Percentiles rank a stretch among this genome's conserved stretches.
Evolutionary conservation across 2,888 invertebrate species (phyloP).

Genomic region (Sycophila texana): DNA sequence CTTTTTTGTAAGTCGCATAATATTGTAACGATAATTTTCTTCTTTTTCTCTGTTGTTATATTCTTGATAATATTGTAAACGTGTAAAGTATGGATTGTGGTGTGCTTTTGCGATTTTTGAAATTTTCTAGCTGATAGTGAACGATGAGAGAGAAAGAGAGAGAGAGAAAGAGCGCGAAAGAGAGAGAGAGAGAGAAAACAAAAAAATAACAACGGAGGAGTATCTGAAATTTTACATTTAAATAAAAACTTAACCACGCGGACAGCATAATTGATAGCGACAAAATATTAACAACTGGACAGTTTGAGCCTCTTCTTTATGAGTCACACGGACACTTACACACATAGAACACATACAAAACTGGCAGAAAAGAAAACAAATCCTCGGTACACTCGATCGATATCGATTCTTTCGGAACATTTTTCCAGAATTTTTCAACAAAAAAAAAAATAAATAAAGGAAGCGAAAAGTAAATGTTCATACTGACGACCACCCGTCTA

Average conservation of each 20-base stretch:
- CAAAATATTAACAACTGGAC: slow-evolving; percentile 10
- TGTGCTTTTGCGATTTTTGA: slow-evolving; percentile 24
- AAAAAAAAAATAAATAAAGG: too few species aligned
- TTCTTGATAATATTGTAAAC: slow-evolving; percentile 23
- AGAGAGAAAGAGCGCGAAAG: neutral
- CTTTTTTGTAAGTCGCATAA: slow-evolving; percentile 31
- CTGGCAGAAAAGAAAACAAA: neutral
- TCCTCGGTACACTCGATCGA: neutral
- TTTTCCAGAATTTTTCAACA: too few species aligned
- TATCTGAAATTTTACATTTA: neutral
- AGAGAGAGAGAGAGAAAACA: neutral
- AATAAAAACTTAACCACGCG: neutral
- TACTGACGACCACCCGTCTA: too few species aligned
- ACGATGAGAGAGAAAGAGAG: neutral
- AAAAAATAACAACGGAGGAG: slow-evolving; percentile 1
- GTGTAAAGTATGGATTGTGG: slow-evolving; percentile 20
- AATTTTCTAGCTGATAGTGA: slow-evolving; percentile 19
- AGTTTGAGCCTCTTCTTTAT: slow-evolving; percentile 39
- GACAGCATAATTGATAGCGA: slow-evolving; percentile 23
- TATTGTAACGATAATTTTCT: neutral
- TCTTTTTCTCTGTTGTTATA: slow-evolving; percentile 22
- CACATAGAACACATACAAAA: neutral
- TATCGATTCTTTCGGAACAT: too few species aligned
- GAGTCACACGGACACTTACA: slow-evolving; percentile 4
- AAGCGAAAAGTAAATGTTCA: too few species aligned